Conservation (phyloP, 2,797 vertebrate species). For the Emys orbicularis region DNA sequence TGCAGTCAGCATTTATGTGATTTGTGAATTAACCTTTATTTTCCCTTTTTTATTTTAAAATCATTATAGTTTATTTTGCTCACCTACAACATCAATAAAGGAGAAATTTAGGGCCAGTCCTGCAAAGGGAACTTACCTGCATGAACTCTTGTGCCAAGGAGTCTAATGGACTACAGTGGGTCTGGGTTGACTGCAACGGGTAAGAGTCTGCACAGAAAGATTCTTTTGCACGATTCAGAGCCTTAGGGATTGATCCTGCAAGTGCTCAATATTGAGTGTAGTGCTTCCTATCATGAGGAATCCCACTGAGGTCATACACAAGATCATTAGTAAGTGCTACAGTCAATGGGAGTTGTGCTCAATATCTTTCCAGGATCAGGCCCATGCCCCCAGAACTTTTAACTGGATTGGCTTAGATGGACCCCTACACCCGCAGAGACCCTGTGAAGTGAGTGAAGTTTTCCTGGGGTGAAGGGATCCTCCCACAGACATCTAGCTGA, state of each 20-base stretch:
- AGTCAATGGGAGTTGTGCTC: not conserved
- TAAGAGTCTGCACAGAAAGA: not conserved
- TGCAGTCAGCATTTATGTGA: not conserved
- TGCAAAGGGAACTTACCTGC: not conserved
- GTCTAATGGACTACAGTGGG: not conserved
- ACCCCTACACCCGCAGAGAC: not conserved
- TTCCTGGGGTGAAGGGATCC: not conserved
- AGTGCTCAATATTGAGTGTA: not conserved
- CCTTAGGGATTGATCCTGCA: not conserved
- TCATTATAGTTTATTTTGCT: not conserved
- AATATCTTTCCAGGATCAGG: not conserved
- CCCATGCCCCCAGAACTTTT: not conserved
- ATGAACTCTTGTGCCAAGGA: not conserved
- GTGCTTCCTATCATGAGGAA: too few species aligned
- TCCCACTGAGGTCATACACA: not conserved
- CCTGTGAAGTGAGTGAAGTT: not conserved
- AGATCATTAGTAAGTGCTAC: not conserved
- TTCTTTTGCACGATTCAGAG: not conserved
- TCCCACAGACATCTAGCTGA: too few species aligned
- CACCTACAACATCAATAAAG: not conserved
- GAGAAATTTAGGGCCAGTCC: not conserved
- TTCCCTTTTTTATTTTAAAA: not conserved
- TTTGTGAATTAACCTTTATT: not conserved
- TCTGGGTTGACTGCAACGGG: not conserved
- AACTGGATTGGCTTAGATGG: accelerated